Base-by-base conservation (phyloP, 2,888 invertebrate species). In the Cremastobaeus sp. region DNA sequence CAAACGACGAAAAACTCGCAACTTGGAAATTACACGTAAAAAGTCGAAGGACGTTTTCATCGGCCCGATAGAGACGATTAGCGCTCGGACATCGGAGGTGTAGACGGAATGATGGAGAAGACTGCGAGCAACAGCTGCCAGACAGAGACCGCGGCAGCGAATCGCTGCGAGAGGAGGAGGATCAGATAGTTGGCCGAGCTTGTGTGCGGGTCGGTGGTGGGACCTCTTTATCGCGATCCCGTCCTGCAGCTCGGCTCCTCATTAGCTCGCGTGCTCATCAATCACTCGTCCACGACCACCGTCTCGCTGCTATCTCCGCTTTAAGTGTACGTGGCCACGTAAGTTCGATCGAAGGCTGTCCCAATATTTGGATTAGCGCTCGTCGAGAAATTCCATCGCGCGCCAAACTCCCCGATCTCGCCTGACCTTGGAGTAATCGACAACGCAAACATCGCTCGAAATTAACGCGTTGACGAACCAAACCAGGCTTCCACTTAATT, bases 151-250 rank as follows among this genome's bases (percentile, higher is more conserved):
- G 59, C 66, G 70, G 62, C 34, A 20, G 35, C 25, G 25, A 25
- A 25, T 3, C 4, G 25, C 43, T 41, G 41, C 64, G 48, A 25
- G 54, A 52, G 45, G 72, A 57, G 65, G 62, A 68, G 60, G 62
- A 77, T 77, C 77, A 76, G 77, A 77, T 77, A 70, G 52, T 57
- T 34, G 45, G 69, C 45, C 57, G 59, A 28, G 66, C 74, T 72
- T 79, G 78, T 80, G 81, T 80, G 79, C 75, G 76, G 59, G 66
- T 55, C 79, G 76, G 76, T 81, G 82, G 82, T 83, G 82, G 85
- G 82, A 86, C 84, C 84, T 85, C 83, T 86, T 87, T 87, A 87
- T 87, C 87, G 84, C 82, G 87, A 87, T 88, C 82, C 84, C 83
- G 84, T 85, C 83, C 84, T 83, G 84, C 83, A 80, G 84, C 84